A percentile compares a stretch with the other conserved stretches of the same genome.
Evolutionary conservation across 2,797 vertebrate genomes (phyloP).

Genomic region (Pangasius larnaudii): DNA sequence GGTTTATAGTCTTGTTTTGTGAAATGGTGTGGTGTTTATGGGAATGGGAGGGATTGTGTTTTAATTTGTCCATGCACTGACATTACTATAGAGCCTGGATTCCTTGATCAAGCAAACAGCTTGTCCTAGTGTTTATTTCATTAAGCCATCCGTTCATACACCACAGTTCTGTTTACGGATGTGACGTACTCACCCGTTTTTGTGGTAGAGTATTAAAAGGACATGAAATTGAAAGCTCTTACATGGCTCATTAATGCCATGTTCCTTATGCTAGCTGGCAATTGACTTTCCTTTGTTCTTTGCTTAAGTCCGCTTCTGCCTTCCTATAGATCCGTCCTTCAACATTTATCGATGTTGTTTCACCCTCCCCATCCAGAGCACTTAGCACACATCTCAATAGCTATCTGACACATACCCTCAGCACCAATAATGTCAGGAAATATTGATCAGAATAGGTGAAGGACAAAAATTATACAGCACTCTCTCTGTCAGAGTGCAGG

Average conservation of each 20-base stretch:
- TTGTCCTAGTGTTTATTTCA: conserved; percentile 15
- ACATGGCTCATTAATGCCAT: not conserved
- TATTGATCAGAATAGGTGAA: conserved; percentile 58
- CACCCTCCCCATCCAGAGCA: conserved; percentile 1
- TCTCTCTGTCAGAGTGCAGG: conserved; percentile 33
- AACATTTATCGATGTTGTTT: conserved; percentile 37
- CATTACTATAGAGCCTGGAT: not conserved
- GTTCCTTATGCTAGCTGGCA: not conserved
- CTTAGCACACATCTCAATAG: conserved; percentile 21
- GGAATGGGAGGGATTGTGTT: not conserved
- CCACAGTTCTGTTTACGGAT: not conserved
- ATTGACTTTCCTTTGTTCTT: conserved; percentile 25
- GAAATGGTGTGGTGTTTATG: not conserved
- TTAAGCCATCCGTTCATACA: not conserved
- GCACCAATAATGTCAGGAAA: conserved; percentile 36
- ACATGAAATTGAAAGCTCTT: not conserved
- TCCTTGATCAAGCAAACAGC: not conserved
- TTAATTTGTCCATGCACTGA: not conserved
- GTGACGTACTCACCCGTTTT: not conserved
- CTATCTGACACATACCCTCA: conserved; percentile 33
- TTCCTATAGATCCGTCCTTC: conserved; percentile 19
- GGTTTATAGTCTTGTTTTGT: not conserved
- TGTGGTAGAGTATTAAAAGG: not conserved
- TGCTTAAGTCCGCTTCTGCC: not conserved
- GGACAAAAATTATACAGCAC: conserved; percentile 50